phyloP scores from a whole-genome alignment of 2,113 vertebrate genomes.

The Muntiacus reevesi region DNA sequence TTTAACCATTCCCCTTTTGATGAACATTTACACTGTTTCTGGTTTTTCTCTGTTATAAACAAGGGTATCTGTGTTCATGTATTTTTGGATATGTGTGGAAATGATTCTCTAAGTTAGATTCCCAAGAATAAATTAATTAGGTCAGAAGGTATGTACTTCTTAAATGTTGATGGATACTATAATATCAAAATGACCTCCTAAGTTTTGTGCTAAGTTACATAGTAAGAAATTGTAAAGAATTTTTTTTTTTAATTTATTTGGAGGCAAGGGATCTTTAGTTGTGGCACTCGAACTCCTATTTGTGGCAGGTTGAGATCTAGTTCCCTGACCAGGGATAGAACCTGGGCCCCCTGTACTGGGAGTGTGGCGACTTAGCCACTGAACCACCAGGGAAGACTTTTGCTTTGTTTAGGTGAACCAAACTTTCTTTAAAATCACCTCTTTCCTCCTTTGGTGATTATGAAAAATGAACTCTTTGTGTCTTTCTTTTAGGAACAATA shows the following conservation, averaged over 20 bases:
- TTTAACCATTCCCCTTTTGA: neutral
- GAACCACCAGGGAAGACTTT: neutral
- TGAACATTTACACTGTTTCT: neutral
- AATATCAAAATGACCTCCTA: neutral
- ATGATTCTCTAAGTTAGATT: neutral
- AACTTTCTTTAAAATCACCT: neutral
- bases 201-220: neutral
- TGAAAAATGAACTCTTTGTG: neutral
- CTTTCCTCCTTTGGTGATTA: neutral
- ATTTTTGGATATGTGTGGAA: neutral
- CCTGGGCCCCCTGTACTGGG: neutral
- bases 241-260: neutral
- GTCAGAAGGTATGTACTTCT: neutral
- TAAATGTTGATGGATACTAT: neutral
- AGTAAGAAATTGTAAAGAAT: neutral
- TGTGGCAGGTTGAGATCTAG: neutral
- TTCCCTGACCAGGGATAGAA: neutral
- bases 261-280: neutral
- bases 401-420: neutral
- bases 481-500: slow-evolving; percentile 86
- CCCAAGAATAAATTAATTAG: neutral
- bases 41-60: neutral
- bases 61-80: neutral
- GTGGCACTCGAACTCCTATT: neutral
- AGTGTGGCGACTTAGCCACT: neutral